Base-by-base conservation (phyloP, 1,140 invertebrate species). In the Magallana gigas region DNA sequence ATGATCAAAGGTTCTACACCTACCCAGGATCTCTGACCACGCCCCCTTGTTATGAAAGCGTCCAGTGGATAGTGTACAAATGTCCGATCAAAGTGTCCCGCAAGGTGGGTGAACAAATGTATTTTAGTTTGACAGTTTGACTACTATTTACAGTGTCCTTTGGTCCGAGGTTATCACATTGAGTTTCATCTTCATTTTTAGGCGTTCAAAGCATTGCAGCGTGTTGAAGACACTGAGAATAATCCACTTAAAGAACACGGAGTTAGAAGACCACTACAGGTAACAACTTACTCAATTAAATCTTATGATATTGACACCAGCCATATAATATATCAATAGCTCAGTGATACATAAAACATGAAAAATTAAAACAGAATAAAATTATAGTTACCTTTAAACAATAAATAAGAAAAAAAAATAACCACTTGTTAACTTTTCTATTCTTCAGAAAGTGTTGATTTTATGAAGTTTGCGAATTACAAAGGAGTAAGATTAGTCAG, bases 21-120 rank as follows among this genome's bases (percentile, higher is more conserved):
- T 97, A 97, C 90, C 87, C 95, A 0, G 97, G 97, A 8, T 97
- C 97, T 0, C 93, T 97, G 64, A 97, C 97, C 2, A 97, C 97
- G 2, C 97, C 97, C 3, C 94, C 93, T 4, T 97, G 97, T 88
- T 95, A 95, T 56, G 96, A 97, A 92, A 94, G 95, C 3, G 96
- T 97, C 1, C 95, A 95, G 1, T 97, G 97, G 97, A 96, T 96
- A 14, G 94, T 97, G 7, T 95, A 97, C 18, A 62, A 82, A 62
- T 36, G 68, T 8, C 85, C 57, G 9, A 23, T 82, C 16, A 62
- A 23, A 8, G 68, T 87, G 23, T 60, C 80, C n/a, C 18, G n/a
- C 11, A 14, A n/a, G 36, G 80, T 87, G 48, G 57, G 81, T 84
- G 16, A 48, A 48, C 36, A 48, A 48, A 48, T 48, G 36, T 48